A percentile compares a stretch with the other conserved stretches of the same genome.
phyloP scores from a whole-genome alignment of 2,113 vertebrate species.

The cat (Felis catus) region DNA sequence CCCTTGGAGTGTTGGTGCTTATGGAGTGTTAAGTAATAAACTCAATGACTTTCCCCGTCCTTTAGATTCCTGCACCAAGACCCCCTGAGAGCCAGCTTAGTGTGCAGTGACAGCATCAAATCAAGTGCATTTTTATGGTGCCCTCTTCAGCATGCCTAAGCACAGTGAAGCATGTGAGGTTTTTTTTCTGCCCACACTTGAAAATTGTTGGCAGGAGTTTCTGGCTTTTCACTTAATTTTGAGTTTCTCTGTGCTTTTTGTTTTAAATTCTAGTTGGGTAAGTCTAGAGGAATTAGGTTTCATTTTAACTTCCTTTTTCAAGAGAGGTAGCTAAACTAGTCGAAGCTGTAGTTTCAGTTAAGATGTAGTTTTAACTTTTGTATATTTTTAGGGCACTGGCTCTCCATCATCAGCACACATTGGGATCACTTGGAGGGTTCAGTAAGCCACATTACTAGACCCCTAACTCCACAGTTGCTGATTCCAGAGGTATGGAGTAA shows the following conservation, averaged over 20 bases:
- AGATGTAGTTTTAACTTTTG: neutral
- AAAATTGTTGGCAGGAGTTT: conserved; percentile 35
- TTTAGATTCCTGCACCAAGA: neutral
- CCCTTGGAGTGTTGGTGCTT: neutral
- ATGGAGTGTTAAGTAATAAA: conserved; percentile 22
- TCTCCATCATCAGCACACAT: neutral
- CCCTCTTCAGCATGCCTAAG: neutral
- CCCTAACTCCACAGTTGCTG: neutral
- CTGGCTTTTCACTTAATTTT: conserved; percentile 43
- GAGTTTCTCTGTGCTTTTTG: conserved; percentile 58
- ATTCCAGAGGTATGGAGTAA: neutral
- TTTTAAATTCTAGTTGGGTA: conserved; percentile 45
- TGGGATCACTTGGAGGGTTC: neutral
- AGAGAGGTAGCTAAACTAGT: neutral
- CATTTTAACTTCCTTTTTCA: conserved; percentile 56
- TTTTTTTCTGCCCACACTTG: conserved; percentile 50
- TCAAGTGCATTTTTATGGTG: neutral
- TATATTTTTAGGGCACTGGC: neutral
- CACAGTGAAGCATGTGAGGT: neutral
- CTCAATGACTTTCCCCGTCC: neutral
- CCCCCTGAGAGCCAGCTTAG: neutral
- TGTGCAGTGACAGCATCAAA: neutral
- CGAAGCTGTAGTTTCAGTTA: conserved; percentile 17
- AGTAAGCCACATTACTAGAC: neutral
- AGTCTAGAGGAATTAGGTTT: conserved; percentile 54